Conservation (phyloP, 2,888 invertebrate species). For the Halictus quadricinctus region DNA sequence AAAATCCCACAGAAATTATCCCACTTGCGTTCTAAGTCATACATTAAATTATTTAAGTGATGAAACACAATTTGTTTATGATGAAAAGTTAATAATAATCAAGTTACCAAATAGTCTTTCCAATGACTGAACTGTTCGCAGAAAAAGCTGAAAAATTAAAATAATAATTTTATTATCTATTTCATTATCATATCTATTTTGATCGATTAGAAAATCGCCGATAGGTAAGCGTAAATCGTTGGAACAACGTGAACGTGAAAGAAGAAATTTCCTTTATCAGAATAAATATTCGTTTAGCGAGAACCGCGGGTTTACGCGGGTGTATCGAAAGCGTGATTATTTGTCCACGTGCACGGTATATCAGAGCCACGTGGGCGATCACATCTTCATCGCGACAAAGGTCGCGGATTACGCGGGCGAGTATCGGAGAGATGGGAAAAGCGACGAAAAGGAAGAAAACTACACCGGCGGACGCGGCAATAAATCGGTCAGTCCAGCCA, state of each 20-base stretch:
- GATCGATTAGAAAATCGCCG: background rate
- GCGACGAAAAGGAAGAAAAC: constrained; percentile 61
- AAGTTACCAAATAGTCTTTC: background rate
- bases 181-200: background rate
- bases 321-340: background rate
- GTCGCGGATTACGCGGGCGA: constrained; percentile 66
- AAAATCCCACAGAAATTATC: background rate
- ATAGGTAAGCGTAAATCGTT: background rate
- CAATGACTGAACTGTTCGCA: background rate
- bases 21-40: too few relatives aligned
- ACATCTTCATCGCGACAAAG: constrained; percentile 59
- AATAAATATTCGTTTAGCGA: background rate
- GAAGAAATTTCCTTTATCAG: background rate
- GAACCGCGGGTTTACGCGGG: background rate
- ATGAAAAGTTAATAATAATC: background rate
- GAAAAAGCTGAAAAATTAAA: background rate
- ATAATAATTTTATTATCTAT: background rate
- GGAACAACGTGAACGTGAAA: background rate
- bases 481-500: constrained; percentile 68
- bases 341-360: constrained; percentile 38
- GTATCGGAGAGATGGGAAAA: constrained; percentile 49
- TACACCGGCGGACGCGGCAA: constrained; percentile 60
- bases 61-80: too few relatives aligned
- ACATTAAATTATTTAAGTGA: too few relatives aligned
- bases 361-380: constrained; percentile 59